Evolutionary conservation across 2,797 vertebrate genomes (phyloP).

Genomic region (Oryzias sinensis): DNA sequence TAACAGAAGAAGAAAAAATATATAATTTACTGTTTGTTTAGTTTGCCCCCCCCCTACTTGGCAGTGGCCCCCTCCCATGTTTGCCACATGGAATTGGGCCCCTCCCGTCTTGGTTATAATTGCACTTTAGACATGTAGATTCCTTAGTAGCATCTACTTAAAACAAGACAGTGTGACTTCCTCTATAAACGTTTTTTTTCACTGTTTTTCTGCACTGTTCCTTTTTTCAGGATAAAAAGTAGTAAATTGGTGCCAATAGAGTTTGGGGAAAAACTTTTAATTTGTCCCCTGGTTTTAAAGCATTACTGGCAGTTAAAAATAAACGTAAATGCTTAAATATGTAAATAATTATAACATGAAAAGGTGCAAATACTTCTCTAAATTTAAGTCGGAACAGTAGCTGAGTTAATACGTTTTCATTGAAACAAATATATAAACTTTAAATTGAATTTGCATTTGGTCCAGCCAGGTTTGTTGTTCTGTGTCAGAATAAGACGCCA

Average conservation of each 20-base stretch:
- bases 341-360: constrained; percentile 34
- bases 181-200: constrained; percentile 17
- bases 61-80: no score
- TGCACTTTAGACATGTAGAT: no score
- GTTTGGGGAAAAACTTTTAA: constrained; percentile 53
- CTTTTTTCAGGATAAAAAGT: constrained; percentile 36
- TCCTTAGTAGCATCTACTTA: no score
- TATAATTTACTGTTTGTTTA: no score
- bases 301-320: constrained; percentile 59
- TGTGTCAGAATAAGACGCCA: constrained; percentile 10
- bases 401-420: constrained; percentile 25
- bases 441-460: not conserved
- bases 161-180: not conserved
- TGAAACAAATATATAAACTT: constrained; percentile 14
- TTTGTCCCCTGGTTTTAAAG: constrained; percentile 53
- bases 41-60: no score
- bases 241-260: constrained; percentile 44
- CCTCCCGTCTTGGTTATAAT: no score
- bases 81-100: no score
- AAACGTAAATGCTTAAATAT: constrained; percentile 38
- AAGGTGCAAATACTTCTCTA: constrained; percentile 43
- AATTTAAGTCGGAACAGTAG: constrained; percentile 42
- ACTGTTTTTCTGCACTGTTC: constrained; percentile 47
- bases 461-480: constrained; percentile 2
- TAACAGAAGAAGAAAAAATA: no score